Evolutionary conservation across 2,888 invertebrate genomes (phyloP).

Genomic region (Scaptomyza tumidula): DNA sequence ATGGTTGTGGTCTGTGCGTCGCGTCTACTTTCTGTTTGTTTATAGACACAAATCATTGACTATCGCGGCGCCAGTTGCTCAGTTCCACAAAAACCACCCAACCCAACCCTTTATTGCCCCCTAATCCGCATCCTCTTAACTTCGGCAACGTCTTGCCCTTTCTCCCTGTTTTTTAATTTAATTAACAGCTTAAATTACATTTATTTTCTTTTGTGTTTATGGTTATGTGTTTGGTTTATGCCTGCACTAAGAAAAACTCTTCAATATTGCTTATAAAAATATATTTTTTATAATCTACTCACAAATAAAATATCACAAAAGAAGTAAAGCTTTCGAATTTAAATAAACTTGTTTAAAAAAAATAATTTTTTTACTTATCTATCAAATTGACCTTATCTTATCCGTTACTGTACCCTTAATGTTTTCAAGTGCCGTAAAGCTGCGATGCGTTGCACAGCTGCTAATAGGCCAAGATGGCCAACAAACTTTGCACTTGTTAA

Average conservation of each 20-base stretch:
- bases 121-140: neutral
- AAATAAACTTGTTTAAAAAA: too few relatives aligned
- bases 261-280: too few relatives aligned
- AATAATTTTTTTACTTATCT: too few relatives aligned
- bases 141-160: conserved; percentile 14
- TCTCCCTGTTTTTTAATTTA: conserved; percentile 68
- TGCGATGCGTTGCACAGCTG: conserved; percentile 53
- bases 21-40: conserved; percentile 43
- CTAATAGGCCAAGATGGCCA: conserved; percentile 65
- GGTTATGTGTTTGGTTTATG: conserved; percentile 34
- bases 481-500: conserved; percentile 66
- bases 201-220: conserved; percentile 33
- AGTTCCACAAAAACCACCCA: conserved; percentile 15
- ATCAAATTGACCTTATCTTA: neutral
- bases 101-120: conserved; percentile 8
- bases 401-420: neutral
- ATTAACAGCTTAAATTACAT: conserved; percentile 76
- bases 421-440: conserved; percentile 40
- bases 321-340: too few relatives aligned
- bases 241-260: neutral
- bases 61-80: conserved; percentile 71
- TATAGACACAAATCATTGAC: conserved; percentile 78
- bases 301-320: too few relatives aligned
- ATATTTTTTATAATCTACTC: too few relatives aligned
- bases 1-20: conserved; percentile 64